Evolutionary conservation across 2,888 invertebrate species (phyloP).

Genomic region (Coecobrya sp.): DNA sequence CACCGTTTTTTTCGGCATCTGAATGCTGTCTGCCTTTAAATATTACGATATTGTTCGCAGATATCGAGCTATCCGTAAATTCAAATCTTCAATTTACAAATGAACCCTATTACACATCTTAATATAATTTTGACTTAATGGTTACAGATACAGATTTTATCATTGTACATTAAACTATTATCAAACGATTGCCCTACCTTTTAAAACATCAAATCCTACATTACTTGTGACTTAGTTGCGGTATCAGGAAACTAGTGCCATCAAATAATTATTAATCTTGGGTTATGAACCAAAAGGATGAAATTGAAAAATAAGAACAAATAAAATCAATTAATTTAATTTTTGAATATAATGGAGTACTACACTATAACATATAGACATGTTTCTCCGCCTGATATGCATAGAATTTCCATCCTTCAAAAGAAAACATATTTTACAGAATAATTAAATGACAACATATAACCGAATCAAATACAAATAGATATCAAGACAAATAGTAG

Average conservation of each 20-base stretch:
- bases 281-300: not conserved
- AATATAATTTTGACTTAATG: not conserved
- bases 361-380: not conserved
- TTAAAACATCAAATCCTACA: not conserved
- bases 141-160: not conserved
- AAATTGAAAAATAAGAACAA: not conserved
- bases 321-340: not conserved
- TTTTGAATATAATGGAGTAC: too few species aligned
- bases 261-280: not conserved
- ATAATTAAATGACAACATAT: too few species aligned
- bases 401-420: not conserved
- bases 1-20: not conserved
- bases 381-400: slow-evolving; percentile 17
- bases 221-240: slow-evolving; percentile 67
- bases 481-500: not conserved
- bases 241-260: slow-evolving; percentile 17
- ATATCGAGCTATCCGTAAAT: too few species aligned
- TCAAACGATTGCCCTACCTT: slow-evolving; percentile 18
- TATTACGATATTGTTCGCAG: not conserved
- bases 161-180: not conserved
- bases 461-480: not conserved
- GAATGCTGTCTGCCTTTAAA: not conserved
- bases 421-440: not conserved
- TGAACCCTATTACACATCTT: not conserved
- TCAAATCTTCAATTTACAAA: too few species aligned